These are phyloP conservation scores for Eolophus roseicapilla DNA, from an alignment of 2,113 vertebrate species.

Conservation along the genomic window DNA sequence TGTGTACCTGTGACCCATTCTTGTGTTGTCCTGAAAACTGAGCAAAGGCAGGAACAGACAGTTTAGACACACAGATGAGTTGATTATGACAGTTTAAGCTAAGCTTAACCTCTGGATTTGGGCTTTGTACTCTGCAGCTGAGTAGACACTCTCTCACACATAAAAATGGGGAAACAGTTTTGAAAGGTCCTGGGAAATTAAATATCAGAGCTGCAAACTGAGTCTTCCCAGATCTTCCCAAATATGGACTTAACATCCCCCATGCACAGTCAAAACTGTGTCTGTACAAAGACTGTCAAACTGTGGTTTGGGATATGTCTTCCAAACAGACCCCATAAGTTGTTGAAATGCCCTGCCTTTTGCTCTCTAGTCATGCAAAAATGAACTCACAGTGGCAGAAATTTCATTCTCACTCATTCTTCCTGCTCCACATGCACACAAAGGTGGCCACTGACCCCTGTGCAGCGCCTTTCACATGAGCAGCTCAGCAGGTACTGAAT, in stretches of 20 bases:
- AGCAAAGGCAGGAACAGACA: not conserved
- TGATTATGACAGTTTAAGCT: not conserved
- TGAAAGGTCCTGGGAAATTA: not conserved
- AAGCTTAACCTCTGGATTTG: constrained; percentile 20
- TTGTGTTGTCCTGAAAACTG: not conserved
- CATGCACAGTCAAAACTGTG: not conserved
- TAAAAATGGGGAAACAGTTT: not conserved
- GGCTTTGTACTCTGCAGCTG: not conserved
- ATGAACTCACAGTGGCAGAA: not conserved
- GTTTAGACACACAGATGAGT: not conserved
- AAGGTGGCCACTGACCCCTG: not conserved
- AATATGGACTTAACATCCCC: not conserved
- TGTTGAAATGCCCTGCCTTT: not conserved
- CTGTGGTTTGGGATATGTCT: not conserved
- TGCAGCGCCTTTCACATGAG: not conserved
- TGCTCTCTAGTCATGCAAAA: not conserved
- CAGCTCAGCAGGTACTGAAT: not conserved
- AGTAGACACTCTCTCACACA: not conserved
- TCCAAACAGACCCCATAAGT: not conserved
- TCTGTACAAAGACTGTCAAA: not conserved
- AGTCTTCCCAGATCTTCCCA: not conserved
- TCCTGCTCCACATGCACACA: not conserved
- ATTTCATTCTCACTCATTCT: not conserved
- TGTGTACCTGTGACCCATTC: constrained; percentile 7
- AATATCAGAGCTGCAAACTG: not conserved